Evolutionary conservation across 2,888 invertebrate genomes (phyloP), one percentile per base, ranked within the genome.

Genomic region (Ferrisia virgata): DNA sequence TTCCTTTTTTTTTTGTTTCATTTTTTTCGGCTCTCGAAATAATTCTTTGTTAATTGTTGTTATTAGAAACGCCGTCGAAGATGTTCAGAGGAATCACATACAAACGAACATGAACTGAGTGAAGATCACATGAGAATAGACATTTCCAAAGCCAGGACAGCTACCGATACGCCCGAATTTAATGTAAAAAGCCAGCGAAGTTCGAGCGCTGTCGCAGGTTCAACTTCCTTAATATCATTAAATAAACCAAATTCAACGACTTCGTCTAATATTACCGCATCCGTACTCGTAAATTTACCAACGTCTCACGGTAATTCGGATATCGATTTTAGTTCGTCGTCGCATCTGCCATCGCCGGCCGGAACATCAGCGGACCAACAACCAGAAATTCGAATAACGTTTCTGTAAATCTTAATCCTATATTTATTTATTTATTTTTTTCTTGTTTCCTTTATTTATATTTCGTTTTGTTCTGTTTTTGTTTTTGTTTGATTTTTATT

Each of bases 241-340:
- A 87, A 87, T 86, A 88, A 88, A 85, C 87, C 88, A 64, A 88
- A 88, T 85, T 88, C 88, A 39, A 87, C 87, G 47, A 87, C 87
- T 13, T 88, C 88, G 39, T 88, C 87, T 85, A 88, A 87, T 47
- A 87, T 87, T 87, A 88, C 88, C 11, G 88, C 88, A 31, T 87
- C 87, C 25, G 88, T 88, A 28, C 87, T 88, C 25, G 88, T 88
- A 81, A 88, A 88, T 85, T 86, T 88, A 79, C 88, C 88, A 40
- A 86, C 87, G 33, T 88, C 88, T 18, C 88, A 88, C 85, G 87
- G 88, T 31, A 87, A 87, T 85, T 88, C 88, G n/a, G 88, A 88
- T 85, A 86, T 88, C 84, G 87, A 87, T 79, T 87, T 87, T 76
- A 87, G 87, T 33, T 87, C 87, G 47, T 87, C 87, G 22, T 86